phyloP scores from a whole-genome alignment of 2,797 vertebrate genomes.

The Danio aesculapii region DNA sequence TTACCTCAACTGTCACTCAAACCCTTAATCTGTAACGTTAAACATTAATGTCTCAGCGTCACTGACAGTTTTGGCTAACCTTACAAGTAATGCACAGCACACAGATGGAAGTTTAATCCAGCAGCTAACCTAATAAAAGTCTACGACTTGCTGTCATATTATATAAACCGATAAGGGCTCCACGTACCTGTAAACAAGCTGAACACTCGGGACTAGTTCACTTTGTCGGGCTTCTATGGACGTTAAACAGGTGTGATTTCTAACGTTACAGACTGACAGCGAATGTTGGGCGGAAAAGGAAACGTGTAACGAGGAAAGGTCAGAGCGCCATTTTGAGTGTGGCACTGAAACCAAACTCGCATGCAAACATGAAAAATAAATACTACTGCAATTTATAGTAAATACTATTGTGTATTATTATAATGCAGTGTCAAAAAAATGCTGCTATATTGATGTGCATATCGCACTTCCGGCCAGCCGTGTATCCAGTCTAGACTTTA shows the following conservation, averaged over 20 bases:
- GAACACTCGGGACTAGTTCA: background rate
- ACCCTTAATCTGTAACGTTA: background rate
- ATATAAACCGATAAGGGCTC: background rate
- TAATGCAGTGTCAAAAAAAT: too few relatives aligned
- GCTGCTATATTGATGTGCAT: too few relatives aligned
- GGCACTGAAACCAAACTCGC: background rate
- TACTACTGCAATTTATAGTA: too few relatives aligned
- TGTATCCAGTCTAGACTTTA: too few relatives aligned
- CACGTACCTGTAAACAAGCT: background rate
- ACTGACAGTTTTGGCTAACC: too few relatives aligned
- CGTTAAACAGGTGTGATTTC: background rate
- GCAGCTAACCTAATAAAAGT: background rate
- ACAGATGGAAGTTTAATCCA: background rate
- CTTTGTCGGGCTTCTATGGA: background rate
- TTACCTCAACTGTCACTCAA: background rate
- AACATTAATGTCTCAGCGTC: background rate
- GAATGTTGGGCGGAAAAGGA: background rate
- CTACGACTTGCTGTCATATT: background rate
- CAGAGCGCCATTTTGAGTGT: constrained; percentile 14
- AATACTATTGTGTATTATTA: too few relatives aligned
- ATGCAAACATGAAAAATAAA: too few relatives aligned
- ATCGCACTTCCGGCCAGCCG: too few relatives aligned
- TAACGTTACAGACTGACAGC: background rate
- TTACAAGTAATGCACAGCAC: background rate
- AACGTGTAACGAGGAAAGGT: background rate